Evolutionary conservation across 2,113 vertebrate genomes (phyloP), one percentile per base, ranked within the genome.

Genomic region (Trichomycterus rosablanca): DNA sequence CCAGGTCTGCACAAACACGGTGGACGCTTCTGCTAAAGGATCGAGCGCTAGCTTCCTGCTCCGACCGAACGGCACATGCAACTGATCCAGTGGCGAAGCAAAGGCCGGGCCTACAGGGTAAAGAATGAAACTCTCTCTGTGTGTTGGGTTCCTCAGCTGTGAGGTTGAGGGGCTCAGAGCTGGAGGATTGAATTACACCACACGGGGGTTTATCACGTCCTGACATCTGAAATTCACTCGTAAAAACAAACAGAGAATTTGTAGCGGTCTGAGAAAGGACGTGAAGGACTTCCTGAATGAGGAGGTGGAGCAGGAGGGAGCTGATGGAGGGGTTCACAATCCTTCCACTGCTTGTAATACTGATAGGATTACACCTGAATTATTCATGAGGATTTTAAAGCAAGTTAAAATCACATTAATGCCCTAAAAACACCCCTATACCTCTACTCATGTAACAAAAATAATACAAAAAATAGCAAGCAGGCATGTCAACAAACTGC

Each of bases 1-100:
- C 67, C 40, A 70, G 68, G 61, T 37, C 72, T 65, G 68, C 71
- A 67, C 43, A 76, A 78, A 81, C 80, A 80, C 57, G 22, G 42
- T 26, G 30, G 35, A 52, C 15, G 34, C 43, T 46, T 63, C 40
- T 23, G 18, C 37, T 20, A 4, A 8, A 26, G 28, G 28, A 54
- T 35, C 14, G n/a, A 30, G 32, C n/a, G 40, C 28, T 50, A 42
- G 35, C 35, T 50, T 61, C 59, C 16, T 50, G 18, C 35, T 20
- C 22, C 24, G 18, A 42, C 59, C 5, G 19, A 37, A 14, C 46
- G 20, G 37, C 34, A 42, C 59, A 34, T 42, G 59, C 59, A 61
- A 42, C 59, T 40, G 40, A 50, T 61, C 59, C 46, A 20, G 32
- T n/a, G 19, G 26, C 58, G 40, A 15, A 40, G 42, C 26, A 30